These are phyloP conservation scores for Epinephelus lanceolatus DNA, from an alignment of 2,113 vertebrate genomes.

Conservation along the genomic window DNA sequence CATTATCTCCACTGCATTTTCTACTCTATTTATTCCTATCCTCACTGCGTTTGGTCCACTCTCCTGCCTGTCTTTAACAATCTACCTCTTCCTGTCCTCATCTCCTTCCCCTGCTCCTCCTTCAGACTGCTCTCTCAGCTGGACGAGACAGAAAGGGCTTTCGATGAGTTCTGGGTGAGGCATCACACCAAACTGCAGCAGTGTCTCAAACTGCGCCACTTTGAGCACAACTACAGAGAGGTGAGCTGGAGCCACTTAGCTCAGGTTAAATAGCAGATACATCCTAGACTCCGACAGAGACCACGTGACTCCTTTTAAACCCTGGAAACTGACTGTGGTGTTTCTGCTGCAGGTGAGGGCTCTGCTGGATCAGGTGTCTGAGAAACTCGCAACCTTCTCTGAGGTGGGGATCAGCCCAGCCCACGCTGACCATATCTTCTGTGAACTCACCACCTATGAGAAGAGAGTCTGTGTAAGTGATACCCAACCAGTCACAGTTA, in stretches of 20 bases:
- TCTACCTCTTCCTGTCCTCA: not conserved
- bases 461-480: constrained; percentile 89
- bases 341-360: constrained; percentile 87
- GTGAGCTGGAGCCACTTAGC: constrained; percentile 80
- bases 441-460: constrained; percentile 89
- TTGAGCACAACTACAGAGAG: constrained; percentile 95
- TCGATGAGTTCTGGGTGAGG: constrained; percentile 96
- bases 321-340: not conserved
- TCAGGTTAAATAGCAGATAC: not conserved
- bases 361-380: constrained; percentile 87
- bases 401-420: constrained; percentile 93
- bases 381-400: constrained; percentile 88
- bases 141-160: constrained; percentile 93
- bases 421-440: constrained; percentile 91
- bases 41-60: not conserved
- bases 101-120: not conserved
- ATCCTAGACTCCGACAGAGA: not conserved
- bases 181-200: constrained; percentile 96
- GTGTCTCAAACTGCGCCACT: constrained; percentile 92
- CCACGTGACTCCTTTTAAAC: not conserved
- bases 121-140: constrained; percentile 92
- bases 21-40: not conserved
- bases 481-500: not conserved
- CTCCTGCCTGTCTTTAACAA: not conserved
- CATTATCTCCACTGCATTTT: not conserved